Conservation (phyloP, 2,888 invertebrate genomes). For the Cerceris rybyensis region DNA sequence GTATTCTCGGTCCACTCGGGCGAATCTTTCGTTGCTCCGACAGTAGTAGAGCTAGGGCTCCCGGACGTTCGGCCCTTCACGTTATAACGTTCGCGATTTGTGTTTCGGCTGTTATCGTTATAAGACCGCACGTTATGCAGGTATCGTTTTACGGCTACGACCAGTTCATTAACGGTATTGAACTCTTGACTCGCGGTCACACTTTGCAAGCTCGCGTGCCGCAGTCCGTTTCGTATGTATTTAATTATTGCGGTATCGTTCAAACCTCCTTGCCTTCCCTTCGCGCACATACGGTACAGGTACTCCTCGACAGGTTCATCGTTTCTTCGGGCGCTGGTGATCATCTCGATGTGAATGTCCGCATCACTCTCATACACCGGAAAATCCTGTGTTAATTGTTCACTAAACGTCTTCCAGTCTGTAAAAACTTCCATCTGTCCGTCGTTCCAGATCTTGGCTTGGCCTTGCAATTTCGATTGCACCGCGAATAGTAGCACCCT, state of each 20-base stretch:
- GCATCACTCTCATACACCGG: neutral
- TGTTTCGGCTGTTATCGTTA: neutral
- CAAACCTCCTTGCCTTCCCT: neutral
- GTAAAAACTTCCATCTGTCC: neutral
- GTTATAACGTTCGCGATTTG: neutral
- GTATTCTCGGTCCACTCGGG: neutral
- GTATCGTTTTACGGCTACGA: neutral
- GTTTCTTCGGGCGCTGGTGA: neutral
- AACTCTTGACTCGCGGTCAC: neutral
- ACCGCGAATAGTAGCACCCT: neutral
- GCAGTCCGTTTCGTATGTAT: neutral
- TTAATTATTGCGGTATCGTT: neutral
- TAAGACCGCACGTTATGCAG: neutral
- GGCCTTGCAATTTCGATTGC: slow-evolving; percentile 1
- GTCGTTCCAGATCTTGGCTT: neutral
- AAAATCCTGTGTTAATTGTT: neutral
- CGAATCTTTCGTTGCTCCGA: neutral
- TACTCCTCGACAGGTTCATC: neutral
- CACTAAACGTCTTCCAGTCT: neutral
- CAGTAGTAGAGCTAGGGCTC: neutral
- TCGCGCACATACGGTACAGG: neutral
- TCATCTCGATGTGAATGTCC: neutral
- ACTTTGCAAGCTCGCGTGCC: neutral
- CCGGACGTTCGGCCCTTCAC: neutral
- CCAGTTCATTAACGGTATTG: neutral